Base-by-base conservation (phyloP, 2,888 invertebrate genomes). In the Torymus auratus region DNA sequence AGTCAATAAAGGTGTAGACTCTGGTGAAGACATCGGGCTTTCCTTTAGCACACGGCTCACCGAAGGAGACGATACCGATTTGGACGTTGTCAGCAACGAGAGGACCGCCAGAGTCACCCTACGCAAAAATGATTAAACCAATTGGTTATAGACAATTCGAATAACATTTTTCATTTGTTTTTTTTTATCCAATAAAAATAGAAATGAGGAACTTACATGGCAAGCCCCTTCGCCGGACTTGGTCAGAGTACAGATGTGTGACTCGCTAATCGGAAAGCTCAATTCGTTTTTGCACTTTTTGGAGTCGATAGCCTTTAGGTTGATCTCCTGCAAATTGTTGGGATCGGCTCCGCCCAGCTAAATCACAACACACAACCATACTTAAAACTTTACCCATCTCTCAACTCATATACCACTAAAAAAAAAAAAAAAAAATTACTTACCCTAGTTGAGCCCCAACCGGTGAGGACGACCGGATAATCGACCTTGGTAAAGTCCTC, bases 141-240 rank as follows among this genome's bases (percentile, higher is more conserved):
- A 17, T 60, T 55, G 13, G 14, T 28, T 28, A 20, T 20, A 20
- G 2, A 20, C 20, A 3, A 28, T 2, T 28, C 28, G 3, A 5
- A 7, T 7, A 0, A 7, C 3, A 5, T 28, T 28, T 28, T 28
- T 28, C 28, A 2, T 28, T 28, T 28, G 3, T 7, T 28, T 28
- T 28, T 28, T 28, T 3, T 28, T 7, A 2, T 28, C 3, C 3
- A 28, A 7, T 28, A 28, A 28, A 28, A 3, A 28, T 5, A 28
- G 7, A 28, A 28, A 28, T 28, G 28, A 28, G 28, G 17, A 20
- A 87, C 88, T 88, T 62, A 89, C 89, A 75, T 89, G 83, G 67
- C 90, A 90, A 3, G 89, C 89, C 52, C 89, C 90, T 85, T 90
- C 86, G 23, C 89, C 89, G 28, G 1, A 7, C 81, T 85, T 85